Evolutionary conservation across 1,140 invertebrate species (phyloP).

Genomic region (Cecropterus lyciades): DNA sequence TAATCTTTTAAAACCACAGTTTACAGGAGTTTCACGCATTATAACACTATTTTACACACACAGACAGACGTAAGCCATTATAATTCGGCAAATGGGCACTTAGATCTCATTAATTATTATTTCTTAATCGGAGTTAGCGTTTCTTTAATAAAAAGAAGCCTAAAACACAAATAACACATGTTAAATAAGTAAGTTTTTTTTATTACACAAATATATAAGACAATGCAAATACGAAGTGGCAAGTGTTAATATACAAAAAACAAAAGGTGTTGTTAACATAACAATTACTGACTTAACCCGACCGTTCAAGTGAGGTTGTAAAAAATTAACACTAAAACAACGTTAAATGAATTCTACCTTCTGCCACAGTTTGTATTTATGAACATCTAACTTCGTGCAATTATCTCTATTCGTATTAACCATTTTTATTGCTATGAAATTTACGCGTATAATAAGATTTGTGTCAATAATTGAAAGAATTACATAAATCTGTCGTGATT

Average conservation of each 20-base stretch:
- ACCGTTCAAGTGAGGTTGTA: slow-evolving; percentile 8
- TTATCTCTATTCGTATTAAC: slow-evolving; percentile 18
- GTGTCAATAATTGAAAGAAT: neutral
- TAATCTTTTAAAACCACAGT: too few species aligned
- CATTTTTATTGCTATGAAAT: too few species aligned
- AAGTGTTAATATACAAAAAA: slow-evolving; percentile 10
- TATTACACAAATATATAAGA: neutral
- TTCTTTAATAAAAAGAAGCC: too few species aligned
- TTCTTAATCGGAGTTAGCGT: too few species aligned
- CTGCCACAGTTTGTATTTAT: slow-evolving; percentile 1
- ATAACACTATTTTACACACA: too few species aligned
- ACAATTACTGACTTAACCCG: slow-evolving; percentile 15
- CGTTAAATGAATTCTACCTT: slow-evolving; percentile 23
- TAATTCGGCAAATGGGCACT: too few species aligned
- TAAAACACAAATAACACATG: too few species aligned
- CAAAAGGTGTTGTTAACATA: slow-evolving; percentile 11
- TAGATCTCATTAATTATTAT: too few species aligned
- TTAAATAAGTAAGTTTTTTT: too few species aligned
- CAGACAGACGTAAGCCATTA: too few species aligned
- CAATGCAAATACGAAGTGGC: neutral
- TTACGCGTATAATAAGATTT: neutral
- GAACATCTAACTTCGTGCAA: slow-evolving; percentile 18
- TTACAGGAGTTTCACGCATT: too few species aligned
- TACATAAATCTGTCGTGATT: neutral
- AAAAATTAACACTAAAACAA: slow-evolving; percentile 32